Evolutionary conservation across 2,888 invertebrate genomes (phyloP).

Genomic region (Xestia rhomboidea): DNA sequence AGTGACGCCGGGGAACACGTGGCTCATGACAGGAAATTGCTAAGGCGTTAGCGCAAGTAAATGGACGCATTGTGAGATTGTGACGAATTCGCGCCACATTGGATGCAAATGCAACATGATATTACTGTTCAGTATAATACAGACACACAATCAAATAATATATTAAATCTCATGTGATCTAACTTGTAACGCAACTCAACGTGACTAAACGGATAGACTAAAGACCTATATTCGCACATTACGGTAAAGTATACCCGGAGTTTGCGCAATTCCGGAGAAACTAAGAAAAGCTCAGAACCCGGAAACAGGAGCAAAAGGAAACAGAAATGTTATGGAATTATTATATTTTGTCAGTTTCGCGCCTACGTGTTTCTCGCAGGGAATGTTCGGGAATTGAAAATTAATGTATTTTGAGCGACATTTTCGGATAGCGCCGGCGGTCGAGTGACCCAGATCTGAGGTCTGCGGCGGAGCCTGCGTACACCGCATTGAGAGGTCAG

Average conservation of each 20-base stretch:
- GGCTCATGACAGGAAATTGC: constrained; percentile 80
- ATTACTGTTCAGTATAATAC: constrained; percentile 46
- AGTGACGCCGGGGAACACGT: constrained; percentile 69
- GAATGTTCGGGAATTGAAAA: constrained; percentile 49
- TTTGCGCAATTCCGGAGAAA: constrained; percentile 56
- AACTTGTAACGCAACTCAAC: constrained; percentile 42
- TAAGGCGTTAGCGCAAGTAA: constrained; percentile 70
- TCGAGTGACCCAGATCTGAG: constrained; percentile 83
- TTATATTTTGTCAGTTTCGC: constrained; percentile 38
- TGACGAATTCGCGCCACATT: constrained; percentile 64
- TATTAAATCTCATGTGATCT: constrained; percentile 45
- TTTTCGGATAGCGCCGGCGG: constrained; percentile 76
- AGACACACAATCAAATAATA: constrained; percentile 21
- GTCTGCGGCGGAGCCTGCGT: constrained; percentile 82
- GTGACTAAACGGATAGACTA: constrained; percentile 34
- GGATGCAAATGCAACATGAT: constrained; percentile 62
- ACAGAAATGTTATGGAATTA: constrained; percentile 39
- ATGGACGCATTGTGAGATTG: constrained; percentile 64
- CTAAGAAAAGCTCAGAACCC: constrained; percentile 57
- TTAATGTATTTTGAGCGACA: constrained; percentile 68
- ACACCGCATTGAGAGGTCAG: constrained; percentile 80
- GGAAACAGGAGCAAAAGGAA: constrained; percentile 50
- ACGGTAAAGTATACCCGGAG: constrained; percentile 32
- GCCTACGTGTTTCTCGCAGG: constrained; percentile 30
- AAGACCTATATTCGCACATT: constrained; percentile 48